phyloP scores from a whole-genome alignment of 2,888 invertebrate species.

The Rhagonycha lutea region DNA sequence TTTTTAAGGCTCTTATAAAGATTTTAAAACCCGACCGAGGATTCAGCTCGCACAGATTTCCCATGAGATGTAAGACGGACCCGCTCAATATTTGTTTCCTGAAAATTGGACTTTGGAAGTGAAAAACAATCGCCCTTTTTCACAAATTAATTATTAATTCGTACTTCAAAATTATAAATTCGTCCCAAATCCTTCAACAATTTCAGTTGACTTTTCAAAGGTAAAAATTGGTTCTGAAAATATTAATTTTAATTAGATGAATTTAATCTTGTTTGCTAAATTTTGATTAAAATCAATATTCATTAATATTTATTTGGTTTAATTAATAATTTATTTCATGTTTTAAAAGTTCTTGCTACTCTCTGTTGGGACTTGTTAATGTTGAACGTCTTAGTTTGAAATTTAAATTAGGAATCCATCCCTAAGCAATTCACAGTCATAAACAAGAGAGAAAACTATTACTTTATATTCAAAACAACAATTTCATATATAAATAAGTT shows the following conservation, averaged over 20 bases:
- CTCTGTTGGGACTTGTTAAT: background rate
- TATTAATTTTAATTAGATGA: background rate
- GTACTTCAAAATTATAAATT: background rate
- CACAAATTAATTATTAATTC: conserved; percentile 24
- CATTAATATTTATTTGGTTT: background rate
- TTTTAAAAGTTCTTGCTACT: background rate
- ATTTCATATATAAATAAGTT: conserved; percentile 10
- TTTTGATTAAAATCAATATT: background rate
- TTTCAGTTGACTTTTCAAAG: background rate
- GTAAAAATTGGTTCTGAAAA: too few relatives aligned
- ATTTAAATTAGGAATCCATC: conserved; percentile 16
- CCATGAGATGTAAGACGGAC: conserved; percentile 22
- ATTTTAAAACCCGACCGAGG: conserved; percentile 30
- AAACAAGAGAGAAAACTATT: conserved; percentile 14
- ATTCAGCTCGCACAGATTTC: conserved; percentile 30
- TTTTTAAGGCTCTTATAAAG: conserved; percentile 30
- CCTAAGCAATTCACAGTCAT: conserved; percentile 10
- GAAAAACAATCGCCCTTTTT: conserved; percentile 22
- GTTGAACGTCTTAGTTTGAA: conserved; percentile 6
- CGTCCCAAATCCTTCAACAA: background rate
- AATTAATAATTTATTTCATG: background rate
- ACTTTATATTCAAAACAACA: conserved; percentile 19
- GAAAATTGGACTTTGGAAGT: conserved; percentile 22
- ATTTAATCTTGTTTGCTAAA: background rate
- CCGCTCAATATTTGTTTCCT: conserved; percentile 24